A percentile compares a stretch with the other conserved stretches of the same genome.
Evolutionary conservation across 2,113 vertebrate genomes (phyloP).

Genomic region (Epinephelus moara): DNA sequence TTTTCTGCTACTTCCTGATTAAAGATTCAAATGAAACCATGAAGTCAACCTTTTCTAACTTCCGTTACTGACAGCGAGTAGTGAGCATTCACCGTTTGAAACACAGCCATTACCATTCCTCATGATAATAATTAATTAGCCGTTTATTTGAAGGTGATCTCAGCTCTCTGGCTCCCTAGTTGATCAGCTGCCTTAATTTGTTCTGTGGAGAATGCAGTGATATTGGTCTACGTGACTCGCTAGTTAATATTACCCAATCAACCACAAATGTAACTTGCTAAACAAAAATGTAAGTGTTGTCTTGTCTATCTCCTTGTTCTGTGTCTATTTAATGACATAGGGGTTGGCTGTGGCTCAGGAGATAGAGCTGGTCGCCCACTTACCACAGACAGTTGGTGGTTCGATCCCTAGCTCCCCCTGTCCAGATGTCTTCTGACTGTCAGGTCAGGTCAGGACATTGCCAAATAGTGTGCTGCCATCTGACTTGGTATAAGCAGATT

Average conservation of each 20-base stretch:
- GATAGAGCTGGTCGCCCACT: neutral
- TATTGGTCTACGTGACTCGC: slow-evolving; percentile 8
- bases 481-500: neutral
- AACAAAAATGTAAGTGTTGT: neutral
- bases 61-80: neutral
- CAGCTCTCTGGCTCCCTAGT: slow-evolving; percentile 24
- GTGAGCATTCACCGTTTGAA: slow-evolving; percentile 15
- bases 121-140: slow-evolving; percentile 51
- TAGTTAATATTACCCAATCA: neutral
- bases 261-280: neutral
- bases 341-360: neutral
- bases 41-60: slow-evolving; percentile 1
- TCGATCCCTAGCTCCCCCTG: neutral
- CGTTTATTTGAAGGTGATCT: slow-evolving; percentile 56
- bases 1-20: neutral
- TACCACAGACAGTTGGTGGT: neutral
- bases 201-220: slow-evolving; percentile 23
- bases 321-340: neutral
- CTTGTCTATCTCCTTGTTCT: neutral
- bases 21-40: neutral
- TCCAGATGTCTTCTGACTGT: neutral
- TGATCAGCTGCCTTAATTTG: slow-evolving; percentile 47
- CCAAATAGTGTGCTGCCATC: no score
- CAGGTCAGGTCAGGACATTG: neutral
- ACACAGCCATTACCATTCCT: slow-evolving; percentile 10